These are phyloP conservation scores for Lycodopsis pacificus DNA, from an alignment of 2,797 vertebrate genomes.

Conservation along the genomic window DNA sequence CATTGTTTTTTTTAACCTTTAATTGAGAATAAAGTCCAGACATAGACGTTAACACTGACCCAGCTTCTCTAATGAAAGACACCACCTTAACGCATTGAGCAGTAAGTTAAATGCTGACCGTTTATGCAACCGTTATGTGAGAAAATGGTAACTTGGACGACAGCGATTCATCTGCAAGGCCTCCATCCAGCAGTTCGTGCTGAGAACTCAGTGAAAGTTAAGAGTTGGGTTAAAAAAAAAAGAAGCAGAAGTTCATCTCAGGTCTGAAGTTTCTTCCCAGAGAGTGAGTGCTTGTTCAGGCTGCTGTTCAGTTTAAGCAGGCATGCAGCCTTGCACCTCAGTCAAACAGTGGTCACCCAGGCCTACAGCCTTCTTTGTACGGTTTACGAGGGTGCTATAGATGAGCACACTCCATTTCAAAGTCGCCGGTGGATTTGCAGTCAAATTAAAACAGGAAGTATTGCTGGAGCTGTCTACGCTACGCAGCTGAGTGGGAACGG, in stretches of 20 bases:
- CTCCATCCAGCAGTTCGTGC: slow-evolving; percentile 4
- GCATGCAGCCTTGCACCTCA: slow-evolving; percentile 54
- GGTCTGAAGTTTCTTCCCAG: slow-evolving; percentile 61
- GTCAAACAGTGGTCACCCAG: slow-evolving; percentile 65
- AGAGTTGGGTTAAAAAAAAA: slow-evolving; percentile 35
- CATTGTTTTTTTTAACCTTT: neutral
- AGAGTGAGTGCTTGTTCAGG: slow-evolving; percentile 52
- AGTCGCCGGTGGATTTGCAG: slow-evolving; percentile 70
- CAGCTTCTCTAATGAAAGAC: neutral
- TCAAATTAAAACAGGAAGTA: slow-evolving; percentile 74
- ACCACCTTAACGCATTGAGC: neutral
- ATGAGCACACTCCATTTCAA: slow-evolving; percentile 72
- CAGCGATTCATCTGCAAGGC: neutral
- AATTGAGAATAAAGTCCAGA: neutral
- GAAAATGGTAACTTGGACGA: neutral
- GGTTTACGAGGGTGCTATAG: slow-evolving; percentile 63
- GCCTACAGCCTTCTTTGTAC: slow-evolving; percentile 61
- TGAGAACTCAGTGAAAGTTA: slow-evolving; percentile 41
- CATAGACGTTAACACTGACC: neutral
- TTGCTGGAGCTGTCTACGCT: slow-evolving; percentile 66
- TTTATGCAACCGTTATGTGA: neutral
- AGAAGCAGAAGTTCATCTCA: slow-evolving; percentile 56
- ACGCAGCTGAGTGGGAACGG: slow-evolving; percentile 64
- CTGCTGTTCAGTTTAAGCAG: slow-evolving; percentile 61
- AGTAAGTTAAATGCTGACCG: neutral